Evolutionary conservation across 2,113 vertebrate species (phyloP), one percentile per base, ranked within the genome.

Genomic region (Alectura lathami): DNA sequence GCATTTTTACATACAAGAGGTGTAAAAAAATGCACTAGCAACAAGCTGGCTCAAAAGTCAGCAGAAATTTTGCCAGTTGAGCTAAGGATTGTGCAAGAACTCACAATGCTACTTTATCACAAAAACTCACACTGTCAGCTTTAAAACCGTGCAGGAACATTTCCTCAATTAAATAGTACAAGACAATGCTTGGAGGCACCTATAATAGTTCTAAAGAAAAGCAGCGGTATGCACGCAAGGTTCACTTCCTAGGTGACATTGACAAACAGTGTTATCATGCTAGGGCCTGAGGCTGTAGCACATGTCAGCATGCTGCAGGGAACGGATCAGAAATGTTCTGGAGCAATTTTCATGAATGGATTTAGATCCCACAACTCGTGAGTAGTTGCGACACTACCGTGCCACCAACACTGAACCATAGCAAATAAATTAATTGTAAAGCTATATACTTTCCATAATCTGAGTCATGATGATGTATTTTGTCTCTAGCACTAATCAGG

Each of bases 181-280:
- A 17, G 18, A 42, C 8, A 59, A 56, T 14, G 17, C 20, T 45
- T 50, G 54, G 50, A 81, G 74, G n/a, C 66, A 43, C 29, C 7
- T 2, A 13, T 17, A 9, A 34, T 10, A 66, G 18, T 17, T 67
- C 45, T 68, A 40, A 57, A 63, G 18, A 91, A 80, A 14, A 12
- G 29, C 40, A 60, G 23, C n/a, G 67, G 27, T 7, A 43, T 1
- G 5, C 14, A 62, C 1, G 7, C 10, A 27, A 67, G 27, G 27
- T 26, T 72, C 36, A 22, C 3, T 57, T 34, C 6, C 27, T 13
- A 42, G 38, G 24, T 11, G 88, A 53, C 45, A 54, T 5, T 63
- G 26, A 18, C 0, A 9, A 50, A 17, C 54, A 68, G 4, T 8
- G 13, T 7, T 24, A 7, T 3, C 3, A 0, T 2, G 2, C 59